phyloP scores from a whole-genome alignment of 2,888 invertebrate species.

The Siphonodentalium dalli region DNA sequence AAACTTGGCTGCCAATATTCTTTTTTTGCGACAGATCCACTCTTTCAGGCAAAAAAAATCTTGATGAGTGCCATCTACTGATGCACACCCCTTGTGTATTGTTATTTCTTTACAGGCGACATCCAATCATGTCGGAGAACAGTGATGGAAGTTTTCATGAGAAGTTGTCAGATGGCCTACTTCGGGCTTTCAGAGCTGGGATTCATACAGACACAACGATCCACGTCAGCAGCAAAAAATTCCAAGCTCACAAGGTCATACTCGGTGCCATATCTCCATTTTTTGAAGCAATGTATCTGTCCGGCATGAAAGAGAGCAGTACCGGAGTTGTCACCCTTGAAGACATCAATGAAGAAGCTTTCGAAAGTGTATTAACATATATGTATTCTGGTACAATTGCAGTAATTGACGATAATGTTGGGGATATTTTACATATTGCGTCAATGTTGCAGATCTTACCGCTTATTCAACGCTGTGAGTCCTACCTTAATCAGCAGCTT shows the following conservation, averaged over 20 bases:
- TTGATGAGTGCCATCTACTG: too few relatives aligned
- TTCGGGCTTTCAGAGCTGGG: too few relatives aligned
- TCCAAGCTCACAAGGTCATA: constrained; percentile 48
- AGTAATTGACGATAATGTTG: constrained; percentile 79
- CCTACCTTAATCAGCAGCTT: constrained; percentile 75
- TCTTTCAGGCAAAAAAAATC: too few relatives aligned
- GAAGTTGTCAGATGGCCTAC: too few relatives aligned
- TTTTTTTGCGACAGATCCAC: too few relatives aligned
- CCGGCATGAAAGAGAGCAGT: constrained; percentile 42
- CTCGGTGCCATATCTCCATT: constrained; percentile 51
- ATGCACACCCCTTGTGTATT: too few relatives aligned
- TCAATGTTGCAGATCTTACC: constrained; percentile 86
- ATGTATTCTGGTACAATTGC: constrained; percentile 82
- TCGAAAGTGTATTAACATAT: constrained; percentile 81
- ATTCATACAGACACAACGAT: constrained; percentile 49
- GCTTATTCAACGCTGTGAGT: constrained; percentile 80
- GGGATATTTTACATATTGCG: constrained; percentile 75
- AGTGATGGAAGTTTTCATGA: too few relatives aligned
- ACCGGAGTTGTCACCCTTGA: constrained; percentile 39
- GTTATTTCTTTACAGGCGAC: too few relatives aligned
- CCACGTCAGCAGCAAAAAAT: constrained; percentile 36
- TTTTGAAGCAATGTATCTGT: constrained; percentile 48
- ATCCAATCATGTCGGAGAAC: too few relatives aligned
- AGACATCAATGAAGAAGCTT: constrained; percentile 74
- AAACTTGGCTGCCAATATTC: too few relatives aligned